Evolutionary conservation across 2,888 invertebrate genomes (phyloP).

Genomic region (Cotesia congregata): DNA sequence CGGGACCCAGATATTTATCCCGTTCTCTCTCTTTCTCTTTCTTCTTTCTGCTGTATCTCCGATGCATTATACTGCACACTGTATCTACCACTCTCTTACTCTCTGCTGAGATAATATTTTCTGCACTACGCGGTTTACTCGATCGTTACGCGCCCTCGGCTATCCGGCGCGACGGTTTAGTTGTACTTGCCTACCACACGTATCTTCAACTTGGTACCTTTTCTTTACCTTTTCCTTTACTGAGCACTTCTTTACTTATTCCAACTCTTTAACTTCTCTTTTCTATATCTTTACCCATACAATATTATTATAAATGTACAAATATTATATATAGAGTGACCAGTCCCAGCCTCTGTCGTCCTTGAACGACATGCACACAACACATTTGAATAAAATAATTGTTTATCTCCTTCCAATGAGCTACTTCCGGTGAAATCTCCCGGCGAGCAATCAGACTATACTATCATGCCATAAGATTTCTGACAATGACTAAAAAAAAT

Average conservation of each 20-base stretch:
- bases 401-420: slow-evolving; percentile 48
- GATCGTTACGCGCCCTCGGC: slow-evolving; percentile 52
- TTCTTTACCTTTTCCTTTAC: too few relatives aligned
- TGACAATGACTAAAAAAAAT: too few relatives aligned
- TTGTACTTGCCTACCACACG: slow-evolving; percentile 47
- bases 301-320: neutral
- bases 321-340: slow-evolving; percentile 27
- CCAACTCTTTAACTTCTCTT: neutral
- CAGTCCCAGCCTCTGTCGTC: slow-evolving; percentile 58
- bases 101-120: slow-evolving; percentile 29
- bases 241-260: slow-evolving; percentile 32
- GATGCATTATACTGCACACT: slow-evolving; percentile 44
- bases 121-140: neutral
- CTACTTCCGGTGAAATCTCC: slow-evolving; percentile 60
- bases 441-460: too few relatives aligned
- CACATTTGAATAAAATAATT: slow-evolving; percentile 5
- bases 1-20: slow-evolving; percentile 70
- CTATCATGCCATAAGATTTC: too few relatives aligned
- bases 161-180: slow-evolving; percentile 29
- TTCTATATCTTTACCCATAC: neutral
- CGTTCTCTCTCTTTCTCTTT: slow-evolving; percentile 65
- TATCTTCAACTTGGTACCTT: slow-evolving; percentile 56
- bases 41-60: slow-evolving; percentile 46
- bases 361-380: slow-evolving; percentile 45
- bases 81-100: slow-evolving; percentile 40